Base-by-base conservation (phyloP, 2,797 vertebrate genomes). In the Cichlasoma orientale region DNA sequence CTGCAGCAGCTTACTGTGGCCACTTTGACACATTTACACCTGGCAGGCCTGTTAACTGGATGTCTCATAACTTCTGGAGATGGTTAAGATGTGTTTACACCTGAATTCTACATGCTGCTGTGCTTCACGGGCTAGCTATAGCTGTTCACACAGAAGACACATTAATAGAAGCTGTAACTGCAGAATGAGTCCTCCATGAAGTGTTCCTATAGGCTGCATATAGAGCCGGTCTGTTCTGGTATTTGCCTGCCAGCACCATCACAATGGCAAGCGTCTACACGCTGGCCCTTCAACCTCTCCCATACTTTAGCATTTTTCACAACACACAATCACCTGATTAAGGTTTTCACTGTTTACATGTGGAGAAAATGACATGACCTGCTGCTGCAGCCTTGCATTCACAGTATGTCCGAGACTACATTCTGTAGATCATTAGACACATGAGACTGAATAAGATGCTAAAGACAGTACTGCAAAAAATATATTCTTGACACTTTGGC, bases 231-330 rank as follows among this genome's bases (percentile, higher is more conserved):
- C 56, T 63, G 56, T 78, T 85, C 96, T 95, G 95, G 86, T 92
- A 91, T 91, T 92, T 95, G 92, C 94, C 93, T 94, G 92, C 92
- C 90, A 94, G 93, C 95, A 56, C 52, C 63, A 61, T 59, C 50
- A 58, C 88, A 93, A 86, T 86, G 94, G 93, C 96, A 96, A 95
- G 96, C 94, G 94, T 80, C 88, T 93, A 95, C 96, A 96, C 88
- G 96, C 93, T 89, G 84, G 13, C 21, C 79, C 86, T 88, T 82
- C 91, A 74, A 50, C 57, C 69, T 23, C 69, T 63, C 29, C 27
- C 41, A 53, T 16, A 55, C 68, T 38, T 18, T 1, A 57, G 31
- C 31, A 56, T 29, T 57, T 33, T 59, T 69, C 63, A 63, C 13
- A 23, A 9, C 58, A 44, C 66, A 54, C 47, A n/a, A 2, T 56